Conservation (phyloP, 2,797 vertebrate species). For the Gymnothorax reevesii region DNA sequence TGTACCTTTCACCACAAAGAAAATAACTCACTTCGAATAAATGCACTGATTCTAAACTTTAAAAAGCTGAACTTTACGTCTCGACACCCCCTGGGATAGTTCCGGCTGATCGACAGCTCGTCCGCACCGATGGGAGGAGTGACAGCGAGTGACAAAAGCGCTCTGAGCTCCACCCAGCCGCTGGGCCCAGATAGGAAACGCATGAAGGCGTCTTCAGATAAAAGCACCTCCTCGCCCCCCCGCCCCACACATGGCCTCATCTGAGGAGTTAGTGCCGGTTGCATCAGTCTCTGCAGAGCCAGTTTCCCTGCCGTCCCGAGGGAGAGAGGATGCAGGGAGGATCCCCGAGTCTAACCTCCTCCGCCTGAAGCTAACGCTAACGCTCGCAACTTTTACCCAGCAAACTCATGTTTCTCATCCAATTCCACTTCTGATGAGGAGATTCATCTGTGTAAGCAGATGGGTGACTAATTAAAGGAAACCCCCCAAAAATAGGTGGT, state of each 20-base stretch:
- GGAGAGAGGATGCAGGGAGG: no score
- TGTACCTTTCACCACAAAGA: not conserved
- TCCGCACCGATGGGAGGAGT: not conserved
- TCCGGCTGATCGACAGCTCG: not conserved
- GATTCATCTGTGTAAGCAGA: no score
- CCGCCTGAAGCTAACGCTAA: not conserved
- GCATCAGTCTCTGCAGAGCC: not conserved
- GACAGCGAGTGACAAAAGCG: no score
- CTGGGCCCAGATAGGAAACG: not conserved
- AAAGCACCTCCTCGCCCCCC: not conserved
- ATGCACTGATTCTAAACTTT: not conserved
- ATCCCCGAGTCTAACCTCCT: not conserved
- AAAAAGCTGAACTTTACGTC: not conserved
- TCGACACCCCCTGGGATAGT: not conserved
- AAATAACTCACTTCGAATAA: constrained; percentile 5
- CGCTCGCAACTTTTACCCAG: no score
- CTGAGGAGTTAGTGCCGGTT: not conserved
- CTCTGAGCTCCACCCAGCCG: not conserved
- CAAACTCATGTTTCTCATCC: no score
- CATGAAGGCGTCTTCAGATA: not conserved
- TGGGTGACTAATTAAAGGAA: no score
- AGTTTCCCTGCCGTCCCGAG: not conserved
- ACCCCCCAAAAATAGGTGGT: no score
- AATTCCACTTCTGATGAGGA: no score
- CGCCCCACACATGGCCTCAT: not conserved